Conservation (phyloP, 92 coral and sea anemone species). For the Zoanthus solanderi region DNA sequence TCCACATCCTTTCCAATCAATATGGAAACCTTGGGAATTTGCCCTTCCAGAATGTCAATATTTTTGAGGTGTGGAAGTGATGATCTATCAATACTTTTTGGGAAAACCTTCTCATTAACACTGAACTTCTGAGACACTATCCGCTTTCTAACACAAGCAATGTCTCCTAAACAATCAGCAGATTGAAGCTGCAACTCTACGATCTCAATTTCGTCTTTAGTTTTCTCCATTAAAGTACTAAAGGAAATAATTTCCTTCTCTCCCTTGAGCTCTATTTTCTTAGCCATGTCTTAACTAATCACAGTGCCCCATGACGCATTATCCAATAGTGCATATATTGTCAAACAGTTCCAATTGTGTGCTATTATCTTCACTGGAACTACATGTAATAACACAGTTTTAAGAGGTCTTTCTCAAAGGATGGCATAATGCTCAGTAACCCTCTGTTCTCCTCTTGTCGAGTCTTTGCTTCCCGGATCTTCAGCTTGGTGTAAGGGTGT, state of each 20-base stretch:
- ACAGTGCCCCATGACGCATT: slow-evolving; percentile 65
- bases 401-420: slow-evolving; percentile 8
- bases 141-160: slow-evolving; percentile 56
- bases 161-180: slow-evolving; percentile 55
- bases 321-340: slow-evolving; percentile 61
- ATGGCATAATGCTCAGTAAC: slow-evolving; percentile 44
- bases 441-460: slow-evolving; percentile 22
- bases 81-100: slow-evolving; percentile 38
- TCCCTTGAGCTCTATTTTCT: slow-evolving; percentile 44
- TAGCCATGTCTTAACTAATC: slow-evolving; percentile 53
- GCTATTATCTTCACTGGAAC: slow-evolving; percentile 52
- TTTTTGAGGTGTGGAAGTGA: slow-evolving; percentile 49
- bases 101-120: slow-evolving; percentile 50
- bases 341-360: slow-evolving; percentile 19
- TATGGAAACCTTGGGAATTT: slow-evolving; percentile 54
- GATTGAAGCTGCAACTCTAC: slow-evolving; percentile 53
- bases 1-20: slow-evolving; percentile 67
- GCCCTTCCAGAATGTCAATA: neutral
- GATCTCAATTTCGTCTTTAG: slow-evolving; percentile 45
- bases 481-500: neutral
- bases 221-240: slow-evolving; percentile 40
- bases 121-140: slow-evolving; percentile 44
- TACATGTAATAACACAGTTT: slow-evolving; percentile 58
- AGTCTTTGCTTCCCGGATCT: slow-evolving; percentile 5
- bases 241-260: slow-evolving; percentile 40